Base-by-base conservation (phyloP, 2,797 vertebrate genomes). In the Sylvia borin region DNA sequence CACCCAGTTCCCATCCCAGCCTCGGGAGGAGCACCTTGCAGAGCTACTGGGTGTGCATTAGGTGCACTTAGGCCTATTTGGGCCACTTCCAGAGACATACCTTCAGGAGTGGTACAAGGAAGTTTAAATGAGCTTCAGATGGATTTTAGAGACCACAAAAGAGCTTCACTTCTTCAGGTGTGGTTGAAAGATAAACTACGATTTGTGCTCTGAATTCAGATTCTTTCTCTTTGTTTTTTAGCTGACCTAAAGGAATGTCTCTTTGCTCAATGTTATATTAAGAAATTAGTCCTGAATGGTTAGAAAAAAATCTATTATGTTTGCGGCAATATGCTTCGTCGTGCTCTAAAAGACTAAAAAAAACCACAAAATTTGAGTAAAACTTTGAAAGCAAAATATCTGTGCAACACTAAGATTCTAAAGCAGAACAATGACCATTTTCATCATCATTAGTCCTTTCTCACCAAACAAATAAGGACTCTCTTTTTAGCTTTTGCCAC, bases 391-490 rank as follows among this genome's bases (percentile, higher is more conserved):
- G 73, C 53, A 87, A 91, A 96, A 87, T 95, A 84, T 90, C 79
- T 93, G 51, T 5, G 5, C 85, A 95, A 68, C 47, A 31, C 72
- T 92, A 88, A 74, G 68, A 93, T 91, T 94, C 80, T 94, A 58
- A 91, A 95, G 55, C 25, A 45, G 80, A 94, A 93, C 47, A 70
- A 74, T 75, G 76, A 54, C 19, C 32, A 84, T 83, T 83, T 90
- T 94, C 51, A 75, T 65, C 55, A 86, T 90, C 67, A 92, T 48
- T 89, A 97, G 90, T 95, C 83, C 38, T 25, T 82, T 91, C 84
- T 90, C 93, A 96, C 88, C 86, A 91, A 92, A 91, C 81, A 95
- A 96, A 94, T 81, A 95, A 92, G 65, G 65, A 91, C 87, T 76
- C 74, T 95, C 84, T 79, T 94, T 85, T 88, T 73, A 95, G 88